Conservation (phyloP, 2,113 vertebrate genomes). For the Callaeas wilsoni region DNA sequence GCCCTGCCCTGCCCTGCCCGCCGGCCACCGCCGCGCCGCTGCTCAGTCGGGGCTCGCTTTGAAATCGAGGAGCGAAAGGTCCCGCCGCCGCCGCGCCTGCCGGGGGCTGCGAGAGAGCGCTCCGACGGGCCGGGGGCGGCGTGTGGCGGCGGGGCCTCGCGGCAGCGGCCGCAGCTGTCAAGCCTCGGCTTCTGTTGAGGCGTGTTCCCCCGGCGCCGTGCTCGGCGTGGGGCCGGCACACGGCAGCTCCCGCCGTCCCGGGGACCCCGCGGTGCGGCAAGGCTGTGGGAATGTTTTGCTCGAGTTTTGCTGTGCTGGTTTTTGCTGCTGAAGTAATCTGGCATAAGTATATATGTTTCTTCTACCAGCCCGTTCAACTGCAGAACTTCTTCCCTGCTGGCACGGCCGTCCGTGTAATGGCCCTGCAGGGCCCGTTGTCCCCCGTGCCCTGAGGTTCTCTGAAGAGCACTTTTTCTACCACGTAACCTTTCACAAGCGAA, state of each 20-base stretch:
- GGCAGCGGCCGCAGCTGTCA: neutral
- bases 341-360: rapidly evolving
- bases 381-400: rapidly evolving
- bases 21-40: too few species aligned
- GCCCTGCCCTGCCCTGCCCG: too few species aligned
- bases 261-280: rapidly evolving
- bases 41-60: too few species aligned
- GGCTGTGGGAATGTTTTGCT: neutral
- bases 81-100: neutral
- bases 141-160: neutral
- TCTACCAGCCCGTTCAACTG: rapidly evolving
- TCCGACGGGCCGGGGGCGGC: too few species aligned
- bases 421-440: rapidly evolving
- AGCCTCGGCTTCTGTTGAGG: rapidly evolving
- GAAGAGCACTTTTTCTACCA: rapidly evolving
- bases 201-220: rapidly evolving
- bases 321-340: neutral
- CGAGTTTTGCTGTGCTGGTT: rapidly evolving
- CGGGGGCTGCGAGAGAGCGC: neutral
- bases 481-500: rapidly evolving
- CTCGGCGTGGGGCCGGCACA: neutral
- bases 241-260: rapidly evolving
- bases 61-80: neutral
- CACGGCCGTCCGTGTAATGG: rapidly evolving
- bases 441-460: rapidly evolving